These are phyloP conservation scores for Iphiclides podalirius DNA, from an alignment of 2,888 invertebrate species.

Conservation along the genomic window DNA sequence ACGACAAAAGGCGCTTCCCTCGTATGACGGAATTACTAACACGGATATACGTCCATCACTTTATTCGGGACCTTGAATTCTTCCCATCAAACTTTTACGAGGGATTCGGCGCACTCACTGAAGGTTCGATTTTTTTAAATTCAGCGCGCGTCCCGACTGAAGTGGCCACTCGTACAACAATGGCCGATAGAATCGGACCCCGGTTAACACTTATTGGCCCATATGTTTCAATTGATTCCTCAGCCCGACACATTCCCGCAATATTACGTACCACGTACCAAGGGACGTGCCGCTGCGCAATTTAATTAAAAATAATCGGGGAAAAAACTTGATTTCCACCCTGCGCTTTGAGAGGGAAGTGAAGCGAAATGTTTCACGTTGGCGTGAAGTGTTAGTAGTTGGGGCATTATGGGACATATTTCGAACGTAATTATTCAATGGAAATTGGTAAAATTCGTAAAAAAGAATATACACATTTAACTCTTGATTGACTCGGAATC, in stretches of 20 bases:
- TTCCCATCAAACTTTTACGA: background rate
- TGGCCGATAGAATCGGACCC: slow-evolving; percentile 56
- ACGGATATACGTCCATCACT: background rate
- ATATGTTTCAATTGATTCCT: slow-evolving; percentile 67
- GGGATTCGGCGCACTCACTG: slow-evolving; percentile 22
- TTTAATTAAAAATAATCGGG: slow-evolving; percentile 7
- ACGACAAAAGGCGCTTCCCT: too few species aligned
- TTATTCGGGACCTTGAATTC: background rate
- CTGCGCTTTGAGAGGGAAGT: too few species aligned
- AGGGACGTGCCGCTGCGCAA: slow-evolving; percentile 5
- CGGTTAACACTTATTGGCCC: slow-evolving; percentile 69
- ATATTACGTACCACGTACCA: slow-evolving; percentile 18
- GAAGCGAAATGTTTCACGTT: too few species aligned
- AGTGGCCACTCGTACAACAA: slow-evolving; percentile 60
- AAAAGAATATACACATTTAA: too few species aligned
- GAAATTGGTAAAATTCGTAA: too few species aligned
- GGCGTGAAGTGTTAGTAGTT: too few species aligned
- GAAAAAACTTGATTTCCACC: background rate
- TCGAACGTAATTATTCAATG: too few species aligned
- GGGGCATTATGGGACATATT: too few species aligned
- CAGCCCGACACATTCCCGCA: slow-evolving; percentile 29
- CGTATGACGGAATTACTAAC: too few species aligned
- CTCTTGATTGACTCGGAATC: too few species aligned
- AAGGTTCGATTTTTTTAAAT: slow-evolving; percentile 48
- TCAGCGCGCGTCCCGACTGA: slow-evolving; percentile 47